A percentile compares a stretch with the other conserved stretches of the same genome.
These are phyloP conservation scores for Saccostrea cuccullata DNA, from an alignment of 1,140 invertebrate genomes.

Conservation along the genomic window DNA sequence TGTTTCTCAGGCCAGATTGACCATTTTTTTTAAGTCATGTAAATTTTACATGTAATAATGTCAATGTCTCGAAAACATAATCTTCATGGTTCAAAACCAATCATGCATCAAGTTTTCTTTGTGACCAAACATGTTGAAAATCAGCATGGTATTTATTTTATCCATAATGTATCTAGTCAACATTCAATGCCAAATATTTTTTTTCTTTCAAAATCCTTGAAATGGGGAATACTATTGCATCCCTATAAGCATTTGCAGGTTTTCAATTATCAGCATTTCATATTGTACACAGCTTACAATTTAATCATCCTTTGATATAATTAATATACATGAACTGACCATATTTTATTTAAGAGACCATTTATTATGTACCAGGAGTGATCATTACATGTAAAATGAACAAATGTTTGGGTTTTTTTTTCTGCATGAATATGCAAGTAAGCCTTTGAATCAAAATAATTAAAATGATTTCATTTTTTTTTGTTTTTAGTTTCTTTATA, in stretches of 20 bases:
- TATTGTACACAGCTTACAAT: background rate
- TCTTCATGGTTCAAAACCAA: constrained; percentile 12
- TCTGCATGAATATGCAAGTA: no score
- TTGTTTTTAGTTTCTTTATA: no score
- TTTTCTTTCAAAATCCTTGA: background rate
- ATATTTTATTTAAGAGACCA: no score
- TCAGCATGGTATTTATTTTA: background rate
- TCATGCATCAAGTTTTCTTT: background rate
- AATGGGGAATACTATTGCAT: background rate
- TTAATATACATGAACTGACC: no score
- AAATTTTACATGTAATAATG: background rate
- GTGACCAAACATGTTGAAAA: background rate
- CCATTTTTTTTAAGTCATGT: background rate
- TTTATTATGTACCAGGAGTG: no score
- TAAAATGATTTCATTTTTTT: no score
- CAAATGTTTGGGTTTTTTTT: no score
- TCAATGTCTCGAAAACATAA: background rate
- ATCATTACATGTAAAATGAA: no score
- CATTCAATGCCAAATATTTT: constrained; percentile 24
- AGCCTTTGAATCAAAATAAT: no score
- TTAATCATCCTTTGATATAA: no score
- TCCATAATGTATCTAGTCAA: constrained; percentile 15
- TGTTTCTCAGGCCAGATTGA: background rate
- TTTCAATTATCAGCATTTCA: background rate
- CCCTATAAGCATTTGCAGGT: background rate